Evolutionary conservation across 2,888 invertebrate species (phyloP), one percentile per base, ranked within the genome.

Genomic region (Gonocerus acuteangulatus): DNA sequence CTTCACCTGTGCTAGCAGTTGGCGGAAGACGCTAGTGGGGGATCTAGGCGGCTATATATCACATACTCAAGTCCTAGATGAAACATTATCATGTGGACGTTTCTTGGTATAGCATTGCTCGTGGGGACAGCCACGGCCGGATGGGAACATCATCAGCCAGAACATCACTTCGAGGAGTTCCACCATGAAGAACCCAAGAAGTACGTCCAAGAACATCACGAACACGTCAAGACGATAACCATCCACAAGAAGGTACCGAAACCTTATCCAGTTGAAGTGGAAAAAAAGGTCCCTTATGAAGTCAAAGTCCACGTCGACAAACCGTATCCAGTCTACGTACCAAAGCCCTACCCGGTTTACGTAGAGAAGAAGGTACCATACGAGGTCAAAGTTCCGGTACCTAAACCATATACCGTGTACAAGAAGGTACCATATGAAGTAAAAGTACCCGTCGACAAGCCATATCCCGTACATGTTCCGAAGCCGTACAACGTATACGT

Each of bases 231-330:
- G 70, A 85, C 87, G 72, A 81, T 89, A 65, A 78, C 82, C 15
- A 81, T 89, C 2, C 82, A 85, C 61, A 80, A 89, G 51, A 82
- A 83, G 60, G 81, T 89, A 0, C 86, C 84, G 0, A 84, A 89
- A 0, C 86, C 84, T 0, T 84, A 84, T 62, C 84, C 87, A 2
- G 81, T 89, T 32, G 60, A 66, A 22, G 66, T 67, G 6, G 68
- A 68, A 48, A 69, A 68, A 48, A 79, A 87, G 63, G 80, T 88
- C 0, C 83, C 88, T 0, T 84, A 85, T 70, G 83, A 88, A 70
- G 85, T 89, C 67, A 75, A 85, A 36, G 79, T 89, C 0, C 70
- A 67, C 4, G 69, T 69, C 1, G 68, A 68, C 44, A 63, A 60
- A 23, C 78, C 84, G 45, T 83, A 82, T 69, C 85, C 87, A 0